Percentiles rank a stretch among this genome's conserved stretches.
phyloP scores from a whole-genome alignment of 1,140 invertebrate genomes.

The Archivesica marissinica region DNA sequence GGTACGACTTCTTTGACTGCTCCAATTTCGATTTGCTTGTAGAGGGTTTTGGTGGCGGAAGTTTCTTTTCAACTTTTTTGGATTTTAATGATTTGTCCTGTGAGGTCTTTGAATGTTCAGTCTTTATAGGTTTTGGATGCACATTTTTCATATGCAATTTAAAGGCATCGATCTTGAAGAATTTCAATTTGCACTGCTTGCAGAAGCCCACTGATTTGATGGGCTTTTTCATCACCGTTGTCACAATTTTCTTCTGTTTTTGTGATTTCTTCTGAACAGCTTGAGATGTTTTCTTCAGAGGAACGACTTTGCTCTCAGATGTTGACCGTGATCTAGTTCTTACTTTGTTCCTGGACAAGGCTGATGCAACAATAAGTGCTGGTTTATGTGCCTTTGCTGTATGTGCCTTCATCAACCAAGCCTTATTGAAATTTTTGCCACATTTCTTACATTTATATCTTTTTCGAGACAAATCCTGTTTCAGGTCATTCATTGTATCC shows the following conservation, averaged over 20 bases:
- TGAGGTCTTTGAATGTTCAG: too few species aligned
- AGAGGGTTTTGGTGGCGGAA: not conserved
- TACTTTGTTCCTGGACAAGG: not conserved
- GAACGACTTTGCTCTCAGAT: not conserved
- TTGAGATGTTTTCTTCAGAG: not conserved
- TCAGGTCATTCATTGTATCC: too few species aligned
- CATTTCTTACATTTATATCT: constrained; percentile 23
- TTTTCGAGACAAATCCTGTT: too few species aligned
- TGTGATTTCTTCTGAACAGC: not conserved
- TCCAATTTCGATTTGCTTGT: not conserved
- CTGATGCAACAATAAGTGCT: not conserved
- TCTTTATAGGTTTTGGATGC: not conserved
- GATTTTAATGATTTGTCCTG: not conserved
- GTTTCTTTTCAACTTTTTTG: constrained; percentile 3
- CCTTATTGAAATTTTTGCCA: constrained; percentile 2
- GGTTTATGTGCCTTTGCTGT: not conserved
- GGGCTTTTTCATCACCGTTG: not conserved
- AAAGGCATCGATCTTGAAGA: not conserved
- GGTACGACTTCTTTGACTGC: too few species aligned
- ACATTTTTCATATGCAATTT: not conserved
- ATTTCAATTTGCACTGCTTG: constrained; percentile 21
- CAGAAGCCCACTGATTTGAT: not conserved
- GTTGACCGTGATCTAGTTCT: constrained; percentile 6
- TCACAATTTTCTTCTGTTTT: not conserved
- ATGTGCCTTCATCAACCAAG: not conserved